Evolutionary conservation across 1,140 invertebrate species (phyloP), one percentile per base, ranked within the genome.

Genomic region (Drosophila takahashii): DNA sequence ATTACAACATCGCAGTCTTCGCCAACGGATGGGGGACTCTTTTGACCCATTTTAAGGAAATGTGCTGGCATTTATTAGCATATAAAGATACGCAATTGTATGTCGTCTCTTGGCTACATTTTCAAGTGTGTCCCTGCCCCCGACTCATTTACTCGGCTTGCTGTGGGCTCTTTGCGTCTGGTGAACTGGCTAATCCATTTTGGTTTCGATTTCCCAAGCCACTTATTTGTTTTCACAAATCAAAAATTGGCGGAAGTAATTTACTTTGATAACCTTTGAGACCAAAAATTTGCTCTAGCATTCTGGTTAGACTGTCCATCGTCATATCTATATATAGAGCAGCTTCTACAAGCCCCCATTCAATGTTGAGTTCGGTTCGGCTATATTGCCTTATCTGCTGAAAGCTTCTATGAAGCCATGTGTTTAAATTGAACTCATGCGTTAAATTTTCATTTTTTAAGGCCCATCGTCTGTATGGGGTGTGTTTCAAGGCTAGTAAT

Each of bases 21-120:
- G 70, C 48, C 67, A 72, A 61, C 62, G 56, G 42, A 52, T 79
- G 90, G 73, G 77, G 80, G 65, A 90, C 84, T 90, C 90, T 92
- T 92, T 92, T 92, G 90, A 91, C 90, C 90, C 74, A 92, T 91
- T 92, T 92, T 77, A 74, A 77, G 78, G 65, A 91, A 86, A 86
- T 86, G 73, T 75, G 70, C 51, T 73, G 77, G 84, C 79, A 87
- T 86, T 86, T 87, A 87, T 86, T 87, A 81, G 83, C 83, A 86
- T 86, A 86, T 86, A 86, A 86, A 86, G 83, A 86, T 86, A 86
- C 75, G 76, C 83, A 87, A 79, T 86, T 86, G 83, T 87, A 47
- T 75, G 77, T 85, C 69, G 77, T 85, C 69, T 77, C 51, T 44
- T 52, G 22, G 56, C 58, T 77, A 39, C 61, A 67, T 80, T 78